Conservation (phyloP, 2,888 invertebrate species). For the Antheraea yamamai region DNA sequence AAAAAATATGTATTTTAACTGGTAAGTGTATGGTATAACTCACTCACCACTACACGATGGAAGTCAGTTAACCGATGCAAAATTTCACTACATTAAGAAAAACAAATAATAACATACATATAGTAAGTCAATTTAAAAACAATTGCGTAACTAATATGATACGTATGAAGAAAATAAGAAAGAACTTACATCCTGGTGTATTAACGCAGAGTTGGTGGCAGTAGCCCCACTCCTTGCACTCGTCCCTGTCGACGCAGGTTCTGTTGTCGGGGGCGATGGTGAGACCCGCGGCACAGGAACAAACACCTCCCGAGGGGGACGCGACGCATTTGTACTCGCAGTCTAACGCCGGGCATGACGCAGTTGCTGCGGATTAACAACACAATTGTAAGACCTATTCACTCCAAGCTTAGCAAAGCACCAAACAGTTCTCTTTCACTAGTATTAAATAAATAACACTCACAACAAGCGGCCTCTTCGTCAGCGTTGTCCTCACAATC, state of each 20-base stretch:
- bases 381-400: background rate
- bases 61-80: too few relatives aligned
- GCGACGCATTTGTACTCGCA: slow-evolving; percentile 96
- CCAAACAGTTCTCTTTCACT: too few relatives aligned
- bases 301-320: slow-evolving; percentile 93
- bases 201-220: slow-evolving; percentile 98
- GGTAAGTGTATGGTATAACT: too few relatives aligned
- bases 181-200: slow-evolving; percentile 85
- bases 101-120: background rate
- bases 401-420: too few relatives aligned
- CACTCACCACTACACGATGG: too few relatives aligned
- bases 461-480: slow-evolving; percentile 93
- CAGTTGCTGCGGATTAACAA: slow-evolving; percentile 82
- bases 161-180: background rate
- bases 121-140: background rate
- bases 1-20: too few relatives aligned
- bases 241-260: slow-evolving; percentile 95
- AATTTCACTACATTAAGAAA: too few relatives aligned
- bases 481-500: slow-evolving; percentile 97
- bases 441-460: slow-evolving; percentile 65
- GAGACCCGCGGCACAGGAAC: slow-evolving; percentile 94
- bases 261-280: slow-evolving; percentile 91
- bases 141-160: background rate
- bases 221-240: slow-evolving; percentile 95
- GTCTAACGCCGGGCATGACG: slow-evolving; percentile 90